A percentile compares a stretch with the other conserved stretches of the same genome.
Conservation (phyloP, 2,113 vertebrate genomes). For the Sapayoa aenigma region DNA sequence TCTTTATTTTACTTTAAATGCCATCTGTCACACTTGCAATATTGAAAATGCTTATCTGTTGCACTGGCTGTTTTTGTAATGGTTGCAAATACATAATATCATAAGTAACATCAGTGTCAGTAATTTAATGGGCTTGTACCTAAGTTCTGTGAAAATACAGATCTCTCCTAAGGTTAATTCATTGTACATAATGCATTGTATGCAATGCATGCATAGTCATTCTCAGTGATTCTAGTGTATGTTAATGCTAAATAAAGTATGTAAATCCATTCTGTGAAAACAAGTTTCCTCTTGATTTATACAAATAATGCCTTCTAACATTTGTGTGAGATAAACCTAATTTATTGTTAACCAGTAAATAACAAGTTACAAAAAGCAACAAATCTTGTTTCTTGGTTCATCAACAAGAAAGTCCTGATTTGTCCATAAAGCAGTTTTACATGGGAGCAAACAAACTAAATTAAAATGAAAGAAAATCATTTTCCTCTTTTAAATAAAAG, state of each 20-base stretch:
- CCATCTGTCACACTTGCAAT: not conserved
- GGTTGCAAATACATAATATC: not conserved
- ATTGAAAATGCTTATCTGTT: not conserved
- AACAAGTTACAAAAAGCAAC: no score
- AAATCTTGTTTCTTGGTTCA: no score
- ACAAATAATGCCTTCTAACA: slow-evolving; percentile 10
- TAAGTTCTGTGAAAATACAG: not conserved
- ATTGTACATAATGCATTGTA: not conserved
- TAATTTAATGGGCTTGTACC: not conserved
- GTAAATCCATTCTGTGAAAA: slow-evolving; percentile 35
- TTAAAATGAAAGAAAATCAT: not conserved
- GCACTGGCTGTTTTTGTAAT: not conserved
- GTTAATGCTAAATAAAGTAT: slow-evolving; percentile 37
- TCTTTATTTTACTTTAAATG: not conserved
- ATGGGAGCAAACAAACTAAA: not conserved
- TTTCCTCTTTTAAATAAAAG: not conserved
- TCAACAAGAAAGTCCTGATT: not conserved
- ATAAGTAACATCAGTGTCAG: not conserved
- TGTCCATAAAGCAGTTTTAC: not conserved
- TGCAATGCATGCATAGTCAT: not conserved
- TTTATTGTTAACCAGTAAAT: not conserved
- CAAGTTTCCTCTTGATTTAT: not conserved
- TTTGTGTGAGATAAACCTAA: not conserved
- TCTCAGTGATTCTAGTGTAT: not conserved
- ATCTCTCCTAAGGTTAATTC: slow-evolving; percentile 16